These are phyloP conservation scores for Macrotus californicus DNA, from an alignment of 2,113 vertebrate genomes.

Conservation along the genomic window DNA sequence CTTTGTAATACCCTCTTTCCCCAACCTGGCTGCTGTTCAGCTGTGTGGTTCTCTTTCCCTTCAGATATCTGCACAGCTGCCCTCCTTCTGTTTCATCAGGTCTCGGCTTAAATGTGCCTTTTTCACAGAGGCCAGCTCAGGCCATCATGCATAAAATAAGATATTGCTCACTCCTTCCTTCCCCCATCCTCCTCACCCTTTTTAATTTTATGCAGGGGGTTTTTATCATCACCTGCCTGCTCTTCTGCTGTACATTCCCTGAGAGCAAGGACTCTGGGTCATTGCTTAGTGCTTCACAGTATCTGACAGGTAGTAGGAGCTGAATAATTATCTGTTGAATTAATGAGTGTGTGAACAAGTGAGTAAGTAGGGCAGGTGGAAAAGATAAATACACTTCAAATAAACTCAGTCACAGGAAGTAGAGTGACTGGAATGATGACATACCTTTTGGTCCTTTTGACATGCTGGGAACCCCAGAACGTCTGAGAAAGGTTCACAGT, in stretches of 20 bases:
- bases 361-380: background rate
- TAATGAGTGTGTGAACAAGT: background rate
- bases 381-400: background rate
- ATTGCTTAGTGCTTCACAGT: background rate
- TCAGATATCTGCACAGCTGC: background rate
- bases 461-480: background rate
- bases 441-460: background rate
- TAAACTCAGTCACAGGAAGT: background rate
- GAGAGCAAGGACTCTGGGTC: background rate
- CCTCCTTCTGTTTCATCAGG: background rate
- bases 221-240: background rate
- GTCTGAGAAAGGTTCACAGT: background rate
- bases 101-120: background rate
- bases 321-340: background rate
- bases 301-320: background rate
- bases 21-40: background rate
- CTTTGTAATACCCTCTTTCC: background rate
- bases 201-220: background rate
- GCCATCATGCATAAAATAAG: background rate
- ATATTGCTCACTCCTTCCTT: background rate
- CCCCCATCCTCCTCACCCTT: background rate
- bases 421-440: too few relatives aligned
- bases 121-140: background rate
- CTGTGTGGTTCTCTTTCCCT: background rate
- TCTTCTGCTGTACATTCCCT: background rate